Conservation (phyloP, 1,140 invertebrate genomes). For the Lepidurus arcticus region DNA sequence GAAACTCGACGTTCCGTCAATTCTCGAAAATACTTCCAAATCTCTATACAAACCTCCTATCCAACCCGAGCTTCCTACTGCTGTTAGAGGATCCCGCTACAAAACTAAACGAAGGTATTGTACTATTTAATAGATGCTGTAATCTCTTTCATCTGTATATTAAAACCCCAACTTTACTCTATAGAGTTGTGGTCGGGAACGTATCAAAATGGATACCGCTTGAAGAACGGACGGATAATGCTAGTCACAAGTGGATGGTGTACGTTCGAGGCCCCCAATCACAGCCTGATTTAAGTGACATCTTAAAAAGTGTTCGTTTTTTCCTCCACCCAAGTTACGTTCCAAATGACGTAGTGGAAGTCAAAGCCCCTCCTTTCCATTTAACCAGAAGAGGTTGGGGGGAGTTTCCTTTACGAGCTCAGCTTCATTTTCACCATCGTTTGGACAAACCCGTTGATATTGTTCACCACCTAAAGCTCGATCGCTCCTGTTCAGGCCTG, state of each 20-base stretch:
- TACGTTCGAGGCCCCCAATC: conserved; percentile 67
- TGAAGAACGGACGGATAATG: conserved; percentile 57
- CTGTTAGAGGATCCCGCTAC: conserved; percentile 29
- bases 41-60: conserved; percentile 33
- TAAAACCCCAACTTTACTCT: conserved; percentile 40
- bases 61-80: conserved; percentile 35
- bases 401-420: conserved; percentile 76
- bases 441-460: conserved; percentile 72
- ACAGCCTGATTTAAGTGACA: conserved; percentile 55
- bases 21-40: conserved; percentile 44
- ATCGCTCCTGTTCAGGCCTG: conserved; percentile 75
- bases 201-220: conserved; percentile 74
- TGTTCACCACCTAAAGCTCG: conserved; percentile 73
- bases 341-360: conserved; percentile 77
- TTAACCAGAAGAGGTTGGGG: conserved; percentile 80
- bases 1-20: conserved; percentile 26
- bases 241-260: conserved; percentile 86
- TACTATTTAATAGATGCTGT: conserved; percentile 39
- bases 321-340: conserved; percentile 78
- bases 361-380: conserved; percentile 72
- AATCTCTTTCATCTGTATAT: conserved; percentile 27
- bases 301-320: conserved; percentile 69
- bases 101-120: conserved; percentile 35
- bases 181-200: conserved; percentile 65
- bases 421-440: conserved; percentile 67